A percentile compares a stretch with the other conserved stretches of the same genome.
Conservation (phyloP, 2,113 vertebrate species). For the Caloenas nicobarica region DNA sequence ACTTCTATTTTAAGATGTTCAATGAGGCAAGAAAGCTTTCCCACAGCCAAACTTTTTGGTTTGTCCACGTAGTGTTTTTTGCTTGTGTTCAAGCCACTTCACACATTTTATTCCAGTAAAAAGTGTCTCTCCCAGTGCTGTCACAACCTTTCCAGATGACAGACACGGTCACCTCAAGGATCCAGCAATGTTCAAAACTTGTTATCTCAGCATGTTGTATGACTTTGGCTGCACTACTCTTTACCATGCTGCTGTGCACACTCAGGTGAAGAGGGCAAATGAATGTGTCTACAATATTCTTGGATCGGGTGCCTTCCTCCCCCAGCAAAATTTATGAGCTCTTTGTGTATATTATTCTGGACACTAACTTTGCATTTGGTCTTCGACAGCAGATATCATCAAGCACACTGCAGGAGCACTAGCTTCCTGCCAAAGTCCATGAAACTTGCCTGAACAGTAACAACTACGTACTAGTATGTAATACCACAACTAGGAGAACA, state of each 20-base stretch:
- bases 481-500: background rate
- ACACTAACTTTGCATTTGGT: accelerated
- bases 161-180: background rate
- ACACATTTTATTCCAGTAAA: background rate
- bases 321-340: background rate
- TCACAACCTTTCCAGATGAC: background rate
- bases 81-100: background rate
- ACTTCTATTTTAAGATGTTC: background rate
- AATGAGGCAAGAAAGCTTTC: background rate
- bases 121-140: background rate
- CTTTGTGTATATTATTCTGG: background rate
- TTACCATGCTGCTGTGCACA: background rate
- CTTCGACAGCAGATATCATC: background rate
- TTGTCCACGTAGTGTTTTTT: accelerated
- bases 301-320: background rate
- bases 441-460: background rate
- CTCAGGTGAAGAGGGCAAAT: background rate
- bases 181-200: background rate
- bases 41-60: background rate
- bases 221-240: background rate
- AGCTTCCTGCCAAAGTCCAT: background rate
- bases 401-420: background rate
- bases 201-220: background rate
- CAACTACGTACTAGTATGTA: background rate
- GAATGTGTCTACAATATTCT: background rate